Evolutionary conservation across 2,113 vertebrate species (phyloP).

Genomic region (Colius striatus): DNA sequence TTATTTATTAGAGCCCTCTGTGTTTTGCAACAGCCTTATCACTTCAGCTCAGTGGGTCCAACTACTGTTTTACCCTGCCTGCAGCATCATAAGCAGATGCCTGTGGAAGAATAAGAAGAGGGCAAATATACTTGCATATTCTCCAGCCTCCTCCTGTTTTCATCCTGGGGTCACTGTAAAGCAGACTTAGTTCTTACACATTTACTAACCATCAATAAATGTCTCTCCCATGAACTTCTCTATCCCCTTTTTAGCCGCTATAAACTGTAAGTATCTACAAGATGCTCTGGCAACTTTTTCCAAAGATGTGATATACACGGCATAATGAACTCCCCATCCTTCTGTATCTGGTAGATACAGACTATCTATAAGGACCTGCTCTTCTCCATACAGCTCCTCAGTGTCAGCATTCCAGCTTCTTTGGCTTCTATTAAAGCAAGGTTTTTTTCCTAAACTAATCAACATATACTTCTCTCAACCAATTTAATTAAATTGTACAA

Average conservation of each 20-base stretch:
- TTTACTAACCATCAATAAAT: not conserved
- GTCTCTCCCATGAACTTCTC: not conserved
- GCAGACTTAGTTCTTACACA: not conserved
- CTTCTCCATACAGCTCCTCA: not conserved
- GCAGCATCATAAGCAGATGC: not conserved
- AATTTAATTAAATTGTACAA: not conserved
- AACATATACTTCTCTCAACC: not conserved
- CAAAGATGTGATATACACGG: not conserved
- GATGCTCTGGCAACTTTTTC: not conserved
- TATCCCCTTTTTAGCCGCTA: not conserved
- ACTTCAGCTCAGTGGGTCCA: not conserved
- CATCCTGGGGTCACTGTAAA: not conserved
- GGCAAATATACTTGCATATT: not conserved
- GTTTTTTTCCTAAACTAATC: not conserved
- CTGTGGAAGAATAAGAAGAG: not conserved
- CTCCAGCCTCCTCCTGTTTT: not conserved
- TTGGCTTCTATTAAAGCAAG: not conserved
- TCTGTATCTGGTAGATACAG: too few relatives aligned
- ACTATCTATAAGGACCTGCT: too few relatives aligned
- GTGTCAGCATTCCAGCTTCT: not conserved
- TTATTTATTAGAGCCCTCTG: slow-evolving; percentile 27
- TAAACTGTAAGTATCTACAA: not conserved
- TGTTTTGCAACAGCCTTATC: not conserved
- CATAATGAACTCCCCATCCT: not conserved
- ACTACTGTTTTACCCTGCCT: not conserved